Percentiles rank a stretch among this genome's conserved stretches.
phyloP scores from a whole-genome alignment of 1,140 invertebrate genomes.

The Aporrectodea caliginosa region DNA sequence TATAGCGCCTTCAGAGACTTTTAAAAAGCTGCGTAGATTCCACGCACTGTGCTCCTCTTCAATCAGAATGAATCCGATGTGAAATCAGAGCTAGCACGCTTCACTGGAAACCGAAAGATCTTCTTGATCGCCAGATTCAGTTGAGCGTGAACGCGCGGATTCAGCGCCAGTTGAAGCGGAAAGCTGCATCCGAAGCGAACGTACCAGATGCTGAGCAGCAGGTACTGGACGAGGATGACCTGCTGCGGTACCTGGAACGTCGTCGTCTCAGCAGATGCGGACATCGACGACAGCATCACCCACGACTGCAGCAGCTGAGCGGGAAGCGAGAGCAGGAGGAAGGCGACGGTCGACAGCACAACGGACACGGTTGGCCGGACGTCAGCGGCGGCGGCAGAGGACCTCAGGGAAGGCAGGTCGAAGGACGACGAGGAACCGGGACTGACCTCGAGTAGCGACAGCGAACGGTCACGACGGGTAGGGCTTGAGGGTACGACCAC shows the following conservation, averaged over 20 bases:
- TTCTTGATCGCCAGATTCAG: background rate
- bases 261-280: background rate
- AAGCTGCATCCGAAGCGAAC: background rate
- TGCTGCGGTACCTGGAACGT: background rate
- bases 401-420: background rate
- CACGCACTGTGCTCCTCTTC: no score
- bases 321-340: background rate
- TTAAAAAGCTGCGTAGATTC: no score
- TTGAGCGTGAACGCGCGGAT: background rate
- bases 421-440: background rate
- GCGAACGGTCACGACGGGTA: background rate
- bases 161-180: background rate
- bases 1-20: no score
- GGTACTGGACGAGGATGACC: background rate
- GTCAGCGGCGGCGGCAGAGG: background rate
- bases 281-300: background rate
- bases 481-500: background rate
- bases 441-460: background rate
- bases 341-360: background rate
- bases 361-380: background rate
- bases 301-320: conserved; percentile 1
- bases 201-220: background rate
- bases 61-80: no score
- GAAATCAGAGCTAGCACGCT: no score
- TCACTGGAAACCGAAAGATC: no score